Evolutionary conservation across 2,888 invertebrate genomes (phyloP), one percentile per base, ranked within the genome.

Genomic region (Metalampra italica): DNA sequence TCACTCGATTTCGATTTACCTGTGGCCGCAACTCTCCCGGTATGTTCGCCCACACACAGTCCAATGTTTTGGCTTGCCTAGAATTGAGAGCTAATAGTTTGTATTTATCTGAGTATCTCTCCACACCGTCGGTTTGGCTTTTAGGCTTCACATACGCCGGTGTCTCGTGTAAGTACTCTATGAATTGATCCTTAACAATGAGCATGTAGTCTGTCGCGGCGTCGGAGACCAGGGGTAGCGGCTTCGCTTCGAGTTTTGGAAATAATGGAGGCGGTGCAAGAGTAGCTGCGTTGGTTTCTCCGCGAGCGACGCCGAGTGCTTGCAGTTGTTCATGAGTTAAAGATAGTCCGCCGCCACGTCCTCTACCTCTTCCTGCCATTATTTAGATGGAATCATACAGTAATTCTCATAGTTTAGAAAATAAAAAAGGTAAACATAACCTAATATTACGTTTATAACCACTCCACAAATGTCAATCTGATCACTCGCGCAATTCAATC

Each of bases 171-270:
- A 94, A 91, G 60, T 91, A 92, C 56, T 93, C 94, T 9, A 94
- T 90, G 60, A 93, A 94, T 60, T 94, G 93, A 62, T 94, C 93
- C 66, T 94, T 93, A 53, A 95, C 90, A 40, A 94, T 91, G 9
- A 94, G 78, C 75, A 94, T 91, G 66, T 94, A 95, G 59, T 93
- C 93, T 15, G 92, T 90, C 32, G 94, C 91, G 7, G 91, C 85
- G 40, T 91, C 91, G 44, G 78, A 85, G 61, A 78, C 80, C 15
- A 92, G 59, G 0, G 87, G 84, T 12, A 91, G 76, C 0, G 92
- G 92, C 57, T 91, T 91, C 0, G 86, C 82, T 61, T 91, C 87
- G n/a, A 92, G 77, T 54, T 91, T 90, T 0, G 92, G 92, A 68
- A 90, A 92, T 45, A 92, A 76, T 9, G 92, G 92, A 0, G 92